phyloP scores from a whole-genome alignment of 2,797 vertebrate genomes.

The Cygnus olor region DNA sequence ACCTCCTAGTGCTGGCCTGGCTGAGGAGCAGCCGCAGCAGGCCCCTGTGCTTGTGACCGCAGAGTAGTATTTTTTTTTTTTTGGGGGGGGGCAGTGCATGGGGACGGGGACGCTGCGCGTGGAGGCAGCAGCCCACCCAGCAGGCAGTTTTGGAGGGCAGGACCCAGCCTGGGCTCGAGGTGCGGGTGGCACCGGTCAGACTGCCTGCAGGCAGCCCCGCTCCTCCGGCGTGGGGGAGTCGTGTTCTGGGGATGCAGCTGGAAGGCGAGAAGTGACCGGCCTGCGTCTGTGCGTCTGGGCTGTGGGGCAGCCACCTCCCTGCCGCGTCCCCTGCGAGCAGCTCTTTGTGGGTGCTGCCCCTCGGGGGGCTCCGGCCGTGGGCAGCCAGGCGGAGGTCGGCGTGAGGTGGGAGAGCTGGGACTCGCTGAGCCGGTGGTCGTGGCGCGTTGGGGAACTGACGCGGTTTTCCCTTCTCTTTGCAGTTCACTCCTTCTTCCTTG shows the following conservation, averaged over 20 bases:
- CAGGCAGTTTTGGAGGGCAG: neutral
- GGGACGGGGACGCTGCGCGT: no score
- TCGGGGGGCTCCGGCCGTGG: accelerated
- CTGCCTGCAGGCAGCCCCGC: neutral
- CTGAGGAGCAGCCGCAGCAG: neutral
- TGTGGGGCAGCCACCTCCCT: neutral
- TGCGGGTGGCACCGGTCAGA: neutral
- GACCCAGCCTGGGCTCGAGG: no score
- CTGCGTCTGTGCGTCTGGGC: no score
- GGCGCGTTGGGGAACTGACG: neutral
- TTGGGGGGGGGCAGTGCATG: neutral
- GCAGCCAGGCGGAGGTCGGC: neutral
- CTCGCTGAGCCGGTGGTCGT: neutral
- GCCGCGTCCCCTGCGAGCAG: accelerated
- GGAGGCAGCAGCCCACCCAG: neutral
- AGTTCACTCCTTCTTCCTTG: conserved; percentile 73
- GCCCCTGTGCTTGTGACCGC: neutral
- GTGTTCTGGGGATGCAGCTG: neutral
- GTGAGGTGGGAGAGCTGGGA: neutral
- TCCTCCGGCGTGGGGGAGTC: neutral
- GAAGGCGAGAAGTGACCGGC: neutral
- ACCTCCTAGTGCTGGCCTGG: neutral
- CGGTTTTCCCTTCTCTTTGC: neutral
- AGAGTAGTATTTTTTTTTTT: neutral
- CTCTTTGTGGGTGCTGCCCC: accelerated